Base-by-base conservation (phyloP, 35 echinoderm and acorn worm genomes). In the Ophiothrix spiculata region DNA sequence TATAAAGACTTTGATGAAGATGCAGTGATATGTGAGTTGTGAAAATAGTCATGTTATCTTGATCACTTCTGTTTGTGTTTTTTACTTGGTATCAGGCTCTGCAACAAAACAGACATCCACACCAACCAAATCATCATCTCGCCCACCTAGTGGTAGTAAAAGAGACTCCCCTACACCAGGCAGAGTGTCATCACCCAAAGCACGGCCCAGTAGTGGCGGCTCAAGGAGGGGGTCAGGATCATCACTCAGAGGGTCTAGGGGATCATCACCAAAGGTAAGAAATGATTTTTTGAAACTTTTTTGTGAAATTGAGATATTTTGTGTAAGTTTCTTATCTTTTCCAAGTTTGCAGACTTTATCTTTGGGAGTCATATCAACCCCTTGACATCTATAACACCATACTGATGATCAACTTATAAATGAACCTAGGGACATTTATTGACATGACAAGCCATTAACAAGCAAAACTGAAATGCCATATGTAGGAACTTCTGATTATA, bases 151-250 rank as follows among this genome's bases (percentile, higher is more conserved):
- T 75, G 88, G 88, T 19, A 8, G 75, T 10, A 46, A 56, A 31
- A 84, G 77, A 33, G 88, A 79, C 4, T 90, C 78, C 23, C 82
- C 89, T 39, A 29, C 75, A 36, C 87, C 87, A 75, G 81, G 75
- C 11, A 75, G 93, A 23, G 87, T 83, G 32, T 82, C 75, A 12
- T 91, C 94, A 6, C 80, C 81, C 12, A 91, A 89, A 37, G 82
- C 92, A 2, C 80, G 92, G n/a, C 92, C 92, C 32, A 80, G 92
- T 11, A 90, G 88, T 69, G 80, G 92, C 31, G 83, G 83, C 39
- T 56, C 77, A 0, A 38, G 83, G 23, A 94, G 83, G 79, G 84
- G 84, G 11, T 94, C 92, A 16, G 86, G 80, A 28, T 81, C 81
- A n/a, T 96, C 94, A 2, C 80, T 76, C 31, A 88, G 40, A 60